These are phyloP conservation scores for Ginglymostoma cirratum DNA, from an alignment of 2,113 vertebrate genomes.

Conservation along the genomic window DNA sequence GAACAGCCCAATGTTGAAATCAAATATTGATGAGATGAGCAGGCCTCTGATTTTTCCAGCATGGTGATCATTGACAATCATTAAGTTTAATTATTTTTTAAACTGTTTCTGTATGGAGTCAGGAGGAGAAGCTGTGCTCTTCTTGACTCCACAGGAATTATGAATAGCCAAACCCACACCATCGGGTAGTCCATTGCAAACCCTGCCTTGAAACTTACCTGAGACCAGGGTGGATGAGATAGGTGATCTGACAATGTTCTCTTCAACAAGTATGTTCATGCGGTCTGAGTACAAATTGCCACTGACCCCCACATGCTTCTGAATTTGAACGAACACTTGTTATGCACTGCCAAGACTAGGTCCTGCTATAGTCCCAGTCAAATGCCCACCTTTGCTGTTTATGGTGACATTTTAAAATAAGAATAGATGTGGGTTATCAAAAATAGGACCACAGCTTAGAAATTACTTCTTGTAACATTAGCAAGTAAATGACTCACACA, in stretches of 20 bases:
- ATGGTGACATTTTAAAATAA: not conserved
- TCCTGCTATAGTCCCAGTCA: not conserved
- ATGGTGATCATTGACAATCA: not conserved
- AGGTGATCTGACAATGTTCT: not conserved
- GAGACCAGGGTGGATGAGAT: not conserved
- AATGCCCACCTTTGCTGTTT: not conserved
- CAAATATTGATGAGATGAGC: not conserved
- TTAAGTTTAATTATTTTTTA: not conserved
- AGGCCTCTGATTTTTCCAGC: not conserved
- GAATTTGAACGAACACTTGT: not conserved
- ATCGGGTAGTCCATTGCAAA: not conserved
- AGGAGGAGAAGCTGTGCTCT: not conserved
- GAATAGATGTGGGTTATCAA: not conserved
- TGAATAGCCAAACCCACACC: not conserved
- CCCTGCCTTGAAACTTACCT: not conserved
- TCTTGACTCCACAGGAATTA: not conserved
- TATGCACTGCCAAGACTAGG: not conserved
- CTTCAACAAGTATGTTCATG: not conserved
- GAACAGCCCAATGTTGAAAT: not conserved
- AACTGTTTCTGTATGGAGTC: not conserved
- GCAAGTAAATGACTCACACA: not conserved
- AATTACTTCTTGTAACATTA: not conserved
- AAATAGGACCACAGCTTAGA: not conserved
- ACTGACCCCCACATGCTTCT: not conserved
- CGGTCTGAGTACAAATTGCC: not conserved